Conservation (phyloP, 2,113 vertebrate genomes). For the Coracopsis vasa region DNA sequence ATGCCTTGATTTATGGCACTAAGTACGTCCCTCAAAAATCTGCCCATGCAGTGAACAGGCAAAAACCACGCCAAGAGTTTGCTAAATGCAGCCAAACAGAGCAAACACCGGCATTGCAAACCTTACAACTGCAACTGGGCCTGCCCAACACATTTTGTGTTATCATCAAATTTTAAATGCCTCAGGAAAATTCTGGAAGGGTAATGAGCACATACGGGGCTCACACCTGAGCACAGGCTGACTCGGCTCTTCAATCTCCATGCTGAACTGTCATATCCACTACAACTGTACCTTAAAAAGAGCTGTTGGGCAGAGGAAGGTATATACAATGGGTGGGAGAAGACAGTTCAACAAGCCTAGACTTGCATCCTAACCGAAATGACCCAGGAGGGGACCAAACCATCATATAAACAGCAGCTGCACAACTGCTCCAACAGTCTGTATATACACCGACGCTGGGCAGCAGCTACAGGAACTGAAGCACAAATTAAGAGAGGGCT, state of each 20-base stretch:
- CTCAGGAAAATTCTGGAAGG: background rate
- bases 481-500: background rate
- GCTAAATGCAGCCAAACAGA: background rate
- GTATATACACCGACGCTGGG: too few species aligned
- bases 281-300: background rate
- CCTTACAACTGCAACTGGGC: background rate
- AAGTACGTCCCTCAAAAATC: rapidly evolving
- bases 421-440: too few species aligned
- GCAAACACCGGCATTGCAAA: background rate
- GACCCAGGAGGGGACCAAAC: background rate
- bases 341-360: background rate
- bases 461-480: too few species aligned
- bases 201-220: background rate
- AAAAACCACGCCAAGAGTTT: background rate
- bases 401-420: background rate
- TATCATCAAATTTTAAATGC: background rate
- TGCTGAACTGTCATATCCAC: background rate
- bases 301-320: background rate
- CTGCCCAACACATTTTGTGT: background rate
- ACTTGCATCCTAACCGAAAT: background rate
- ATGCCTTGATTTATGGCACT: background rate
- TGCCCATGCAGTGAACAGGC: rapidly evolving
- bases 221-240: background rate
- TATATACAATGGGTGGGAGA: background rate
- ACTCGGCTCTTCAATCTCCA: background rate